Conservation (phyloP, 2,113 vertebrate genomes). For the Phrynosoma platyrhinos region DNA sequence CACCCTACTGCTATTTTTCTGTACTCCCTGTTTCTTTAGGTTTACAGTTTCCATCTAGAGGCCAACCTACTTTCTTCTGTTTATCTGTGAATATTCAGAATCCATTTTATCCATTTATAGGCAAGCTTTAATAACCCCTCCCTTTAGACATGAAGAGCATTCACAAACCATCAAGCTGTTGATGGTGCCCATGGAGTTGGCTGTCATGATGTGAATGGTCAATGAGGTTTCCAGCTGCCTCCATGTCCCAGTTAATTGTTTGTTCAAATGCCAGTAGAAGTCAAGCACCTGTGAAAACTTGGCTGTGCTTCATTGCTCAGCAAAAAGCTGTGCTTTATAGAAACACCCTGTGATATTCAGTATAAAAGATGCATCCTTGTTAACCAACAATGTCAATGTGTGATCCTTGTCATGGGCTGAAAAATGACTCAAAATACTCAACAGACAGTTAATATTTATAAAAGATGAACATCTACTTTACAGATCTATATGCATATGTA, state of each 20-base stretch:
- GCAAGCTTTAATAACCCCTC: background rate
- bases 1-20: background rate
- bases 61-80: background rate
- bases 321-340: slow-evolving; percentile 18
- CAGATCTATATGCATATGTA: no score
- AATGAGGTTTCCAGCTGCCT: background rate
- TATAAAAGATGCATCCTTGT: slow-evolving; percentile 27
- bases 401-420: slow-evolving; percentile 1
- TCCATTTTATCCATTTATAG: background rate
- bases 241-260: background rate
- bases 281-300: slow-evolving; percentile 54
- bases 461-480: background rate
- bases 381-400: background rate
- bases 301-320: slow-evolving; percentile 42
- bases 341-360: slow-evolving; percentile 35
- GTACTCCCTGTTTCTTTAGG: background rate
- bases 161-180: background rate
- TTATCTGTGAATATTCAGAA: slow-evolving; percentile 13
- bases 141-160: slow-evolving; percentile 23
- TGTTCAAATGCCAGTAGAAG: slow-evolving; percentile 41
- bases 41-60: background rate
- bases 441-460: background rate
- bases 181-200: background rate
- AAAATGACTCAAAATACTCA: slow-evolving; percentile 4
- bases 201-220: slow-evolving; percentile 9